phyloP scores from a whole-genome alignment of 2,888 invertebrate species.

The Nemotelus nigrinus region DNA sequence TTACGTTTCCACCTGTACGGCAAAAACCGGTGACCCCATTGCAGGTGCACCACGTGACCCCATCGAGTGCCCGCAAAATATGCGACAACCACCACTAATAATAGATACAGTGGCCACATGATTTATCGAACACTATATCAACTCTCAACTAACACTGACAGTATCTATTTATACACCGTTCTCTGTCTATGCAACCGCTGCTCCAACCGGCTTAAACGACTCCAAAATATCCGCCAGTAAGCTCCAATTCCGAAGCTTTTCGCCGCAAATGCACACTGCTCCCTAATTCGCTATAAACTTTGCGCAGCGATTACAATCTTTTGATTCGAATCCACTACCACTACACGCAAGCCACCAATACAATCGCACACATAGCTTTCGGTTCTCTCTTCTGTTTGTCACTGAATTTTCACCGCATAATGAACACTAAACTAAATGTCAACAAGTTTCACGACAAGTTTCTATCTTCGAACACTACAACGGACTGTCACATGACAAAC shows the following conservation, averaged over 20 bases:
- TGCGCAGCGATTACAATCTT: constrained; percentile 3
- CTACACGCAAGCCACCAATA: background rate
- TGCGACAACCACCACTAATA: constrained; percentile 55
- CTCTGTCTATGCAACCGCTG: background rate
- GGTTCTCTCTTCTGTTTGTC: background rate
- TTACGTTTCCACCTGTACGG: constrained; percentile 52
- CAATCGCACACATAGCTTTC: background rate
- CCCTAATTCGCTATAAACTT: background rate
- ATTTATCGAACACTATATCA: background rate
- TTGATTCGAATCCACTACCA: background rate
- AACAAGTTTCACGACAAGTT: constrained; percentile 26
- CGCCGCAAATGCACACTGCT: constrained; percentile 6
- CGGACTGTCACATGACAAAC: constrained; percentile 18
- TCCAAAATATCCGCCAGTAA: background rate
- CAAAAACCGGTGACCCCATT: constrained; percentile 58
- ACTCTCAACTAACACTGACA: background rate
- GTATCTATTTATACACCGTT: background rate
- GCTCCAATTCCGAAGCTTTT: constrained; percentile 5
- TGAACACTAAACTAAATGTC: constrained; percentile 33
- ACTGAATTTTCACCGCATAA: constrained; percentile 8
- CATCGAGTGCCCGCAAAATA: constrained; percentile 60
- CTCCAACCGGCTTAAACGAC: background rate
- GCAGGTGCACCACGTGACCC: constrained; percentile 62
- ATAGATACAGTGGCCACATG: constrained; percentile 57
- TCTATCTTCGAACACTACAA: background rate